These are phyloP conservation scores for Falco naumanni DNA, from an alignment of 2,797 vertebrate species.

Conservation along the genomic window DNA sequence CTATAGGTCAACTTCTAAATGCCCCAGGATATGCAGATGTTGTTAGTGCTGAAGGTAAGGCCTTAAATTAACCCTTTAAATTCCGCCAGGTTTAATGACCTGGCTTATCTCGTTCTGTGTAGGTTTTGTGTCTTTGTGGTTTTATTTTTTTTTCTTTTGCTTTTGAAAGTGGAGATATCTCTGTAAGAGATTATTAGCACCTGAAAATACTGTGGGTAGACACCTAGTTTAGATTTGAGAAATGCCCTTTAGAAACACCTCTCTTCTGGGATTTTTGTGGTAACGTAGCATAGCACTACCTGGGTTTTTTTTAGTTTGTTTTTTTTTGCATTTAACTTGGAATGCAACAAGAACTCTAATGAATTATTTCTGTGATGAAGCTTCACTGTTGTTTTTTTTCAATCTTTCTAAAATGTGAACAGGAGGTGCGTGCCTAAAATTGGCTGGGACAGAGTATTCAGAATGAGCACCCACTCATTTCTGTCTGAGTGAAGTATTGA, in stretches of 20 bases:
- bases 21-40: neutral
- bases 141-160: neutral
- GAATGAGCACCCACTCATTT: constrained; percentile 62
- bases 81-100: neutral
- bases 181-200: neutral
- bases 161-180: neutral
- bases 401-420: constrained; percentile 50
- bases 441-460: constrained; percentile 57
- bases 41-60: neutral
- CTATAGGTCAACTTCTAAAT: neutral
- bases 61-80: neutral
- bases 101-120: neutral
- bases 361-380: constrained; percentile 15
- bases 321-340: neutral
- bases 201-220: neutral
- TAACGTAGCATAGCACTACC: neutral
- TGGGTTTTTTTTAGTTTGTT: neutral
- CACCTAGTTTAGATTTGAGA: constrained; percentile 21
- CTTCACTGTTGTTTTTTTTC: neutral
- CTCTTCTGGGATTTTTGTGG: constrained; percentile 16
- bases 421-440: constrained; percentile 63
- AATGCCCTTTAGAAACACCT: constrained; percentile 39
- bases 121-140: neutral
- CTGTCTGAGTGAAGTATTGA: constrained; percentile 65
- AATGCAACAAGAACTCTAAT: constrained; percentile 30